phyloP scores from a whole-genome alignment of 2,113 vertebrate species.

The Madoqua kirkii region DNA sequence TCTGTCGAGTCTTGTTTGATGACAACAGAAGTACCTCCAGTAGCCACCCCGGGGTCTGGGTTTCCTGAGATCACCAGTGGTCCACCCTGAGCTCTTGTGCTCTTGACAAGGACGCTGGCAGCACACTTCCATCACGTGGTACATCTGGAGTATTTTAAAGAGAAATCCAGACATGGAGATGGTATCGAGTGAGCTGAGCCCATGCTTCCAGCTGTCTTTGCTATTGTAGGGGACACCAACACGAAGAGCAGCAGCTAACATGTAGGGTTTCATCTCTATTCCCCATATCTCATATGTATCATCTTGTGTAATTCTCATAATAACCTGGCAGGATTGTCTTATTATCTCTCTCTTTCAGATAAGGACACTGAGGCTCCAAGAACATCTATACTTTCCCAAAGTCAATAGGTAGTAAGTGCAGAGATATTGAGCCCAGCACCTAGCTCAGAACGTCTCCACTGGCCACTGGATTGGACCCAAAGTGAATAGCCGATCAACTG shows the following conservation, averaged over 20 bases:
- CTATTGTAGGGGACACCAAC: neutral
- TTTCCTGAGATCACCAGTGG: neutral
- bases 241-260: neutral
- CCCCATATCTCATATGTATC: neutral
- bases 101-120: neutral
- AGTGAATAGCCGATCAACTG: neutral
- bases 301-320: neutral
- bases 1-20: neutral
- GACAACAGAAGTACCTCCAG: neutral
- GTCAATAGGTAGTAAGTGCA: neutral
- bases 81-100: neutral
- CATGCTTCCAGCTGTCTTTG: neutral
- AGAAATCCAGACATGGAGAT: neutral
- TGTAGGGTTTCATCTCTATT: fast-evolving
- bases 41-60: fast-evolving
- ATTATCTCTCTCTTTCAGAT: neutral
- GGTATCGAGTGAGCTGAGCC: neutral
- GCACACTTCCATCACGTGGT: fast-evolving
- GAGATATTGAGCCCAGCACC: neutral
- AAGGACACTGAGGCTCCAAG: neutral
- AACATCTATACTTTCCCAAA: neutral
- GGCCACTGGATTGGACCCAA: neutral
- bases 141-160: neutral
- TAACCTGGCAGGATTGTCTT: neutral
- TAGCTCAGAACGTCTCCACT: neutral